Evolutionary conservation across 1,140 invertebrate genomes (phyloP), one percentile per base, ranked within the genome.

Genomic region (Elysia chlorotica): DNA sequence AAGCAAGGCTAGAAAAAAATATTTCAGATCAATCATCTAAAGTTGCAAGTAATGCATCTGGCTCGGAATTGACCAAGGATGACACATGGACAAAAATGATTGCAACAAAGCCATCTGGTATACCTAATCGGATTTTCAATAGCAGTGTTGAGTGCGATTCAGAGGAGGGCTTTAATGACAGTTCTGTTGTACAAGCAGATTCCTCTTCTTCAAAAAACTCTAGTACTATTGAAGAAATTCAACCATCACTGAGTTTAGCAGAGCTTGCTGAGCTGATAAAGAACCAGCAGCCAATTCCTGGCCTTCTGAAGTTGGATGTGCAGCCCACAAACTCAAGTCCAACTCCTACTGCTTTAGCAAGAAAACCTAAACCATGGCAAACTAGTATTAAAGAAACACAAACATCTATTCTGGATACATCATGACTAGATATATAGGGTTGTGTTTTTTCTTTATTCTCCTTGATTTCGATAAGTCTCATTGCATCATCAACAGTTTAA

Each of bases 361-460:
- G 65, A 17, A 48, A 4, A 14, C 28, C 10, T 25, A 68, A 68
- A 31, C 65, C 65, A 23, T 68, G 65, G 65, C 38, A 68, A 65
- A 41, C 17, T 2, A 23, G n/a, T 35, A 14, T 23, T 23, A n/a
- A n/a, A n/a, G n/a, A n/a, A n/a, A n/a, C n/a, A n/a, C n/a, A n/a
- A n/a, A n/a, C n/a, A n/a, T n/a, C n/a, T n/a, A n/a, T n/a, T n/a
- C n/a, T n/a, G n/a, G n/a, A n/a, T n/a, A n/a, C n/a, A n/a, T n/a
- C n/a, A n/a, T n/a, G n/a, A n/a, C n/a, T n/a, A n/a, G n/a, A n/a
- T n/a, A n/a, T n/a, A n/a, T n/a, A n/a, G n/a, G n/a, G n/a, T n/a
- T n/a, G n/a, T n/a, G n/a, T n/a, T n/a, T n/a, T n/a, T n/a, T n/a
- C n/a, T n/a, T n/a, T n/a, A n/a, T n/a, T n/a, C n/a, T n/a, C n/a